phyloP scores from a whole-genome alignment of 2,888 invertebrate species.

The Serrognathus titanus region DNA sequence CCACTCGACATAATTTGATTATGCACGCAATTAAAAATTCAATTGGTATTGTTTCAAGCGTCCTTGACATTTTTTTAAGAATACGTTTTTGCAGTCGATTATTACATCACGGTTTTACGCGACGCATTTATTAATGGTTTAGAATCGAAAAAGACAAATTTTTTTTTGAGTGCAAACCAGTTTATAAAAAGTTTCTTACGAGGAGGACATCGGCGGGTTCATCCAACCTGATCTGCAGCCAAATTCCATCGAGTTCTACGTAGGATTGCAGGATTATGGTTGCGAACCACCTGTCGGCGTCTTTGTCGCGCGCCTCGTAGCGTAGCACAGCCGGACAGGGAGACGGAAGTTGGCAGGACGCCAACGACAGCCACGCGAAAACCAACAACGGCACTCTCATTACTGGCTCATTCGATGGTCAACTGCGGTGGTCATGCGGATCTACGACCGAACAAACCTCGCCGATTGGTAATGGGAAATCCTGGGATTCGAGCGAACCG shows the following conservation, averaged over 20 bases:
- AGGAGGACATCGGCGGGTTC: constrained; percentile 58
- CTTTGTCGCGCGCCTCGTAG: constrained; percentile 37
- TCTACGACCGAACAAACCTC: too few relatives aligned
- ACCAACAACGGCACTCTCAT: neutral
- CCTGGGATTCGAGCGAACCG: too few relatives aligned
- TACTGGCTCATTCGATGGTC: neutral
- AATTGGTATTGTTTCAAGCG: too few relatives aligned
- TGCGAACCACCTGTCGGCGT: constrained; percentile 58
- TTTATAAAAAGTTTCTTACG: constrained; percentile 45
- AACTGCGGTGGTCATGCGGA: too few relatives aligned
- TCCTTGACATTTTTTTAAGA: too few relatives aligned
- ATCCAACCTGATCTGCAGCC: constrained; percentile 58
- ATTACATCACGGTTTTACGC: too few relatives aligned
- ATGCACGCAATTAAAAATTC: too few relatives aligned
- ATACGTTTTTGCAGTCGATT: too few relatives aligned
- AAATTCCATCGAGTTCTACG: constrained; percentile 58
- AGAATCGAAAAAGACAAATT: too few relatives aligned
- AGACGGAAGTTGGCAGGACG: constrained; percentile 18
- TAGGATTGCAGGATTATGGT: constrained; percentile 54
- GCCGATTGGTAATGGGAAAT: too few relatives aligned
- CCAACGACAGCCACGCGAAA: neutral
- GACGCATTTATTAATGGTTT: too few relatives aligned
- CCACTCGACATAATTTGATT: too few relatives aligned
- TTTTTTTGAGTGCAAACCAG: neutral
- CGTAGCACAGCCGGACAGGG: constrained; percentile 58